These are phyloP conservation scores for Phoxinus dragarum DNA, from an alignment of 2,797 vertebrate species.

Conservation along the genomic window DNA sequence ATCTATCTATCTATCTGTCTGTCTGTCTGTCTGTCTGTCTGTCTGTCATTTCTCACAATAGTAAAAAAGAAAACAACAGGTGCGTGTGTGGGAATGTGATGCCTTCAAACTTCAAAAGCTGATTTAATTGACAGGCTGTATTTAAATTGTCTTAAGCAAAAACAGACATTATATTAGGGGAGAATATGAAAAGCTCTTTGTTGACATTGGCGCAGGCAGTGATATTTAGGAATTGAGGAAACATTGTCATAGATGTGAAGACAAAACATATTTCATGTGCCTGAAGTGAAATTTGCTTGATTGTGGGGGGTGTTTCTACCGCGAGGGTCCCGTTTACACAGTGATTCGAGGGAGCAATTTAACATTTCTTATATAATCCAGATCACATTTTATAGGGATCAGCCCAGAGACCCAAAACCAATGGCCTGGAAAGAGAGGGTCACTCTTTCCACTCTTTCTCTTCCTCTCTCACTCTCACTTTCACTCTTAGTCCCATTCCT, in stretches of 20 bases:
- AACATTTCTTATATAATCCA: slow-evolving; percentile 23
- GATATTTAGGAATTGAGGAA: slow-evolving; percentile 43
- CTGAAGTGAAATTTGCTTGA: slow-evolving; percentile 29
- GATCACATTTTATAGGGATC: slow-evolving; percentile 38
- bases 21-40: not conserved
- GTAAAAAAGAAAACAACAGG: slow-evolving; percentile 20
- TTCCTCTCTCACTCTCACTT: slow-evolving; percentile 28
- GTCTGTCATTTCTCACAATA: not conserved
- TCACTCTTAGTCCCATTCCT: slow-evolving; percentile 25
- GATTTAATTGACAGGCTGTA: not conserved
- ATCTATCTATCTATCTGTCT: fast-evolving
- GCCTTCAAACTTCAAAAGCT: slow-evolving; percentile 14
- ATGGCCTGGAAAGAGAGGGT: slow-evolving; percentile 44
- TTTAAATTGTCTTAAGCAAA: slow-evolving; percentile 18
- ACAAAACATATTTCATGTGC: slow-evolving; percentile 23
- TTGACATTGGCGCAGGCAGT: slow-evolving; percentile 32
- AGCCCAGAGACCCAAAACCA: slow-evolving; percentile 34
- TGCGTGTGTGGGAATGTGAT: slow-evolving; percentile 29
- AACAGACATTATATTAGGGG: slow-evolving; percentile 23
- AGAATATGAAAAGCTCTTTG: slow-evolving; percentile 19
- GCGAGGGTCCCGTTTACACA: not conserved
- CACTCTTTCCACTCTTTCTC: slow-evolving; percentile 30
- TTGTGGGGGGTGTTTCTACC: slow-evolving; percentile 23
- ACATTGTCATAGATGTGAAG: slow-evolving; percentile 12
- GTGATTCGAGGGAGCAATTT: slow-evolving; percentile 35